Evolutionary conservation across 2,797 vertebrate genomes (phyloP), one percentile per base, ranked within the genome.

Genomic region (Oreonectes daqikongensis): DNA sequence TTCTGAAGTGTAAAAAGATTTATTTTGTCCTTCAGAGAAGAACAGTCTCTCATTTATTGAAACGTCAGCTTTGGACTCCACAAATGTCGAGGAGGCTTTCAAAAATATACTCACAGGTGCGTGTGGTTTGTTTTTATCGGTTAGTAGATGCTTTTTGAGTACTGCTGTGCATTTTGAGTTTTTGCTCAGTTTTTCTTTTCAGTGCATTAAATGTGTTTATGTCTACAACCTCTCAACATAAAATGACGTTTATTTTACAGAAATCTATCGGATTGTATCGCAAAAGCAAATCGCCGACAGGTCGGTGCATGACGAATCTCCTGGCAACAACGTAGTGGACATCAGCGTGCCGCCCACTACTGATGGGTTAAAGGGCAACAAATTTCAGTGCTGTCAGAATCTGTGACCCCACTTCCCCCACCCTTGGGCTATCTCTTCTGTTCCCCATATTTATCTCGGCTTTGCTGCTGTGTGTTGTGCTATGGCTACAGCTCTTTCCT

Each of bases 21-120:
- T 44, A 2, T 35, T 1, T 66, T 86, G 50, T 84, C 6, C 85
- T 85, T 42, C 85, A 99, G 97, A 99, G 89, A 99, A 99, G 88
- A 98, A 99, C 91, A 97, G 92, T 15, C 87, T 99, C 69, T 98
- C 97, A n/a, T 99, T 99, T 83, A 98, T 98, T 83, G 97, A 98
- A 89, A 99, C 97, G 0, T 99, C 97, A 7, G 97, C 97, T 57
- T 82, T 99, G 93, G 97, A 98, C 87, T 99, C 97, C 63, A 99
- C 97, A 82, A 99, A 99, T 59, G 97, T 99, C 82, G 97, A 99
- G 87, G 97, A 98, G 85, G 96, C 97, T 0, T 99, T 99, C 90
- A 98, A 98, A 92, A 98, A 96, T 90, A 98, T 99, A 85, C 94
- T 99, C 81, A 94, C 97, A 95, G 97, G 97, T 99, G 83, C 26